Percentiles rank a stretch among this genome's conserved stretches.
These are phyloP conservation scores for Apodemus agrarius DNA, from an alignment of 2,797 vertebrate genomes.

Conservation along the genomic window DNA sequence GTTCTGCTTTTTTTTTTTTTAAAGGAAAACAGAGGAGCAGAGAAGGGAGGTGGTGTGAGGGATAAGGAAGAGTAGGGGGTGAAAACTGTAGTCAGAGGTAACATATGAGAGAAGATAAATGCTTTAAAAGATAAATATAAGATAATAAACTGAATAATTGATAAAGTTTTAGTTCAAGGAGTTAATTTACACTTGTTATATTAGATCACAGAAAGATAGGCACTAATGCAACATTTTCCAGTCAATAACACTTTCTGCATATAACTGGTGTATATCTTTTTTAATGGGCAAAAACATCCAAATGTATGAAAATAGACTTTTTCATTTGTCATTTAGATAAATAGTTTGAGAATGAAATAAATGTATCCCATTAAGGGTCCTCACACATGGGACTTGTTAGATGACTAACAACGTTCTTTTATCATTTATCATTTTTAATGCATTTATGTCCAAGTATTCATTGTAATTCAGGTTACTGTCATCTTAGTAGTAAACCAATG, in stretches of 20 bases:
- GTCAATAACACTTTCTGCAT: not conserved
- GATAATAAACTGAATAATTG: not conserved
- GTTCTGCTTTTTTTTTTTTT: no score
- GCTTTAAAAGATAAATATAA: not conserved
- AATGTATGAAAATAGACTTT: not conserved
- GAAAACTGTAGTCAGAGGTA: not conserved
- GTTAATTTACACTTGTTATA: not conserved
- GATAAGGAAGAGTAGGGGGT: not conserved
- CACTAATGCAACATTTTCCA: not conserved
- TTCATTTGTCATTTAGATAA: not conserved
- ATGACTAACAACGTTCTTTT: not conserved
- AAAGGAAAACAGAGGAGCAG: not conserved
- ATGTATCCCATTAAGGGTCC: not conserved
- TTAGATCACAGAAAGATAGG: not conserved
- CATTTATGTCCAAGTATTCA: not conserved
- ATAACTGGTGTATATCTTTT: not conserved
- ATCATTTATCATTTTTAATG: not conserved
- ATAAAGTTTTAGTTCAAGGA: not conserved
- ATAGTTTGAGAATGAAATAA: conserved; percentile 26
- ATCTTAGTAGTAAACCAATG: not conserved
- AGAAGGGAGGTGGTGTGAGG: not conserved
- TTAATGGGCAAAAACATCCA: not conserved
- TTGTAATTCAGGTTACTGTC: not conserved
- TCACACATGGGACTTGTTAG: not conserved
- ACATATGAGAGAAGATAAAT: not conserved